These are phyloP conservation scores for Melanostoma scalare DNA, from an alignment of 2,888 invertebrate genomes.

Conservation along the genomic window DNA sequence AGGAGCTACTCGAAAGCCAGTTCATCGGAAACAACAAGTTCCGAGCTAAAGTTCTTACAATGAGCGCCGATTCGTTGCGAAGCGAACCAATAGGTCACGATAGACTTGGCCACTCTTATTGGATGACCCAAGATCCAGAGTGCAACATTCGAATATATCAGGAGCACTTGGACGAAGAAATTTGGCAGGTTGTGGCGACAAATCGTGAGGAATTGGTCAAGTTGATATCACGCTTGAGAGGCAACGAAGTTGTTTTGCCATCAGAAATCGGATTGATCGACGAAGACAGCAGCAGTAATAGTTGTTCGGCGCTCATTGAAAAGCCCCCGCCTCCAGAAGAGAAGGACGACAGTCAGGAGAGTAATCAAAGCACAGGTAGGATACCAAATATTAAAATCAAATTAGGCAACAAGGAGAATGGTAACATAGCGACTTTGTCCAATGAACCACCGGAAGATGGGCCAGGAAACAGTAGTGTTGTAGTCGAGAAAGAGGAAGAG, in stretches of 20 bases:
- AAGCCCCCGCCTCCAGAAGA: slow-evolving; percentile 77
- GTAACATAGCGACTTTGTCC: slow-evolving; percentile 75
- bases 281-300: slow-evolving; percentile 86
- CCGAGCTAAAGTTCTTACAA: slow-evolving; percentile 92
- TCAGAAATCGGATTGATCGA: slow-evolving; percentile 84
- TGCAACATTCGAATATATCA: slow-evolving; percentile 95
- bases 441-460: slow-evolving; percentile 67
- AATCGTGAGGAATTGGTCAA: slow-evolving; percentile 90
- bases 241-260: slow-evolving; percentile 86
- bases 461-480: slow-evolving; percentile 53
- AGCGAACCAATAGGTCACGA: slow-evolving; percentile 95
- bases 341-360: slow-evolving; percentile 83
- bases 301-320: slow-evolving; percentile 75
- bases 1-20: slow-evolving; percentile 92
- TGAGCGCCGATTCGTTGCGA: slow-evolving; percentile 90
- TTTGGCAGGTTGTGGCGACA: slow-evolving; percentile 96
- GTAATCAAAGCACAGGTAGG: slow-evolving; percentile 82
- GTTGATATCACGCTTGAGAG: slow-evolving; percentile 89
- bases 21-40: slow-evolving; percentile 97
- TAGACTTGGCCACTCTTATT: slow-evolving; percentile 94
- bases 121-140: slow-evolving; percentile 94
- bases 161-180: slow-evolving; percentile 98
- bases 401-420: slow-evolving; percentile 74
- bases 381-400: slow-evolving; percentile 81
- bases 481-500: slow-evolving; percentile 45